Conservation (phyloP, 1,140 invertebrate genomes). For the Cydia fagiglandana region DNA sequence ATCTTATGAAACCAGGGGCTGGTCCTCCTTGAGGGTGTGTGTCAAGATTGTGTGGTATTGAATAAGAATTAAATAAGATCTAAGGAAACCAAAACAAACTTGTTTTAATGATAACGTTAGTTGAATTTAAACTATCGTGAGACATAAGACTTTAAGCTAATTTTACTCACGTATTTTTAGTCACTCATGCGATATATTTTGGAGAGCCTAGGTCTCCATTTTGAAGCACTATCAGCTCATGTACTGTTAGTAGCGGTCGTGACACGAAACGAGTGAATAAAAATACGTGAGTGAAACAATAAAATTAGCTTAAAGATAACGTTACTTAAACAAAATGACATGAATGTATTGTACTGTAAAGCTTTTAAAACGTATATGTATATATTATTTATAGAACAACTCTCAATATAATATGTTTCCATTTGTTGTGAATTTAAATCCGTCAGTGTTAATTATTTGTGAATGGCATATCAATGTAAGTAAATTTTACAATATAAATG, state of each 20-base stretch:
- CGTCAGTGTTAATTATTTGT: background rate
- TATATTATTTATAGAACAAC: background rate
- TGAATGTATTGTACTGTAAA: slow-evolving; percentile 5
- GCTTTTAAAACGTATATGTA: too few relatives aligned
- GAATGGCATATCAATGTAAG: slow-evolving; percentile 1
- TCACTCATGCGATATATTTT: too few relatives aligned
- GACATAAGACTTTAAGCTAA: too few relatives aligned
- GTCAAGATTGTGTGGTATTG: slow-evolving; percentile 37
- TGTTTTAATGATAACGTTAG: slow-evolving; percentile 1
- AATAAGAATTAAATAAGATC: slow-evolving; percentile 11
- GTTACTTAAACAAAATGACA: background rate
- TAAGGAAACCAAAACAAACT: slow-evolving; percentile 6
- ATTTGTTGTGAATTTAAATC: background rate
- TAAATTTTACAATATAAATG: background rate
- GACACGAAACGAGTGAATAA: too few relatives aligned
- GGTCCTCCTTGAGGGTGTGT: slow-evolving; percentile 47
- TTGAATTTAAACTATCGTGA: background rate
- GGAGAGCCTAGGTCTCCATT: too few relatives aligned
- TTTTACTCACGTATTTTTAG: too few relatives aligned
- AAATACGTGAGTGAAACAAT: too few relatives aligned
- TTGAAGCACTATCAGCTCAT: too few relatives aligned
- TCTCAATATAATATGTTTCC: background rate
- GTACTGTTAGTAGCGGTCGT: too few relatives aligned
- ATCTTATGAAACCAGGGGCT: slow-evolving; percentile 60
- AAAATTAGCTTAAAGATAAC: background rate